Evolutionary conservation across 2,113 vertebrate species (phyloP).

Genomic region (Entelurus aequoreus): DNA sequence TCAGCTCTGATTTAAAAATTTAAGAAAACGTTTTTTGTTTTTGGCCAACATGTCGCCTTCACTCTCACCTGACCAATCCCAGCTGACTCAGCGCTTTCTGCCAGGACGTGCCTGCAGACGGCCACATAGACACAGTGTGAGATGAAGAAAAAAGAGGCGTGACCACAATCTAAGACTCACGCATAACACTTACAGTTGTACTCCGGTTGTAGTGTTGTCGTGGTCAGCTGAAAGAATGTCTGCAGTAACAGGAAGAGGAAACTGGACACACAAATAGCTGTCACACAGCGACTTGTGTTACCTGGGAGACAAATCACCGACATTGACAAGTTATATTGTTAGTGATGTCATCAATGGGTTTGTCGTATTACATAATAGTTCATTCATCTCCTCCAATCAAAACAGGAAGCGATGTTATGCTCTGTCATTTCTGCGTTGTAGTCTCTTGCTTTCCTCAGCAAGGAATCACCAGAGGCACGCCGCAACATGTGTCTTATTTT

Average conservation of each 20-base stretch:
- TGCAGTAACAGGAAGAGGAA: slow-evolving; percentile 87
- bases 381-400: too few relatives aligned
- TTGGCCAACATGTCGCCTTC: background rate
- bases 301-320: slow-evolving; percentile 65
- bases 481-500: slow-evolving; percentile 4
- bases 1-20: too few relatives aligned
- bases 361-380: background rate
- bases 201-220: slow-evolving; percentile 65
- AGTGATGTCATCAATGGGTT: background rate
- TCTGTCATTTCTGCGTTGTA: slow-evolving; percentile 22
- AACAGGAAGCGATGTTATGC: background rate
- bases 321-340: background rate
- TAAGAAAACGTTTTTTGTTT: background rate
- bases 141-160: background rate
- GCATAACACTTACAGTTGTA: slow-evolving; percentile 82
- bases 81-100: slow-evolving; percentile 45
- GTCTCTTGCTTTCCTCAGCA: slow-evolving; percentile 59
- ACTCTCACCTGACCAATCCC: slow-evolving; percentile 48
- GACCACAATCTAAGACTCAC: background rate
- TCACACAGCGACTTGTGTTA: slow-evolving; percentile 81
- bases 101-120: slow-evolving; percentile 45
- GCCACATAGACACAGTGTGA: too few relatives aligned
- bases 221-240: slow-evolving; percentile 84
- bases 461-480: slow-evolving; percentile 17
- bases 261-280: slow-evolving; percentile 83